Evolutionary conservation across 2,797 vertebrate genomes (phyloP).

Genomic region (Tragelaphus eurycerus): DNA sequence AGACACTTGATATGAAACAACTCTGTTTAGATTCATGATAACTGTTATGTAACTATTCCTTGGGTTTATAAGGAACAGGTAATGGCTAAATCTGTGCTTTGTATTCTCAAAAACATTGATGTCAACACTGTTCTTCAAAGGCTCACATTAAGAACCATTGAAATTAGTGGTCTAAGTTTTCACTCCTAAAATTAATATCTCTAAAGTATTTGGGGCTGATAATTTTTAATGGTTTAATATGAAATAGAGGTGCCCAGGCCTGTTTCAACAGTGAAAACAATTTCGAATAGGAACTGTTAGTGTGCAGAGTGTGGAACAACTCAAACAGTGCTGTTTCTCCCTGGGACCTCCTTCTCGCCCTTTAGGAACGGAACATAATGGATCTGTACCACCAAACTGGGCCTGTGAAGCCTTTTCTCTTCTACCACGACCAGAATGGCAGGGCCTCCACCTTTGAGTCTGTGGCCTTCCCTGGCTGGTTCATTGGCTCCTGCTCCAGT

Average conservation of each 20-base stretch:
- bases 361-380: slow-evolving; percentile 17
- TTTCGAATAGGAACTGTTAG: background rate
- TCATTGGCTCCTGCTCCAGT: background rate
- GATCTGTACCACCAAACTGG: background rate
- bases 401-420: slow-evolving; percentile 32
- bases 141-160: background rate
- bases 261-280: background rate
- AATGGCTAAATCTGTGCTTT: background rate
- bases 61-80: background rate
- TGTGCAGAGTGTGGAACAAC: background rate
- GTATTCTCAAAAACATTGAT: background rate
- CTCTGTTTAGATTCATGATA: background rate
- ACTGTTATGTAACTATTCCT: background rate
- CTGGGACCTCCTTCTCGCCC: background rate
- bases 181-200: background rate
- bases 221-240: background rate
- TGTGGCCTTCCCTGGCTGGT: slow-evolving; percentile 44
- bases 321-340: background rate
- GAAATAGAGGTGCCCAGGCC: background rate
- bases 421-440: background rate
- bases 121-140: background rate
- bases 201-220: background rate
- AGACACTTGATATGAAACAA: background rate
- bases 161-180: background rate
- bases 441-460: slow-evolving; percentile 53